Percentiles rank a stretch among this genome's conserved stretches.
These are phyloP conservation scores for Drosophila subquinaria DNA, from an alignment of 2,888 invertebrate genomes.

Conservation along the genomic window DNA sequence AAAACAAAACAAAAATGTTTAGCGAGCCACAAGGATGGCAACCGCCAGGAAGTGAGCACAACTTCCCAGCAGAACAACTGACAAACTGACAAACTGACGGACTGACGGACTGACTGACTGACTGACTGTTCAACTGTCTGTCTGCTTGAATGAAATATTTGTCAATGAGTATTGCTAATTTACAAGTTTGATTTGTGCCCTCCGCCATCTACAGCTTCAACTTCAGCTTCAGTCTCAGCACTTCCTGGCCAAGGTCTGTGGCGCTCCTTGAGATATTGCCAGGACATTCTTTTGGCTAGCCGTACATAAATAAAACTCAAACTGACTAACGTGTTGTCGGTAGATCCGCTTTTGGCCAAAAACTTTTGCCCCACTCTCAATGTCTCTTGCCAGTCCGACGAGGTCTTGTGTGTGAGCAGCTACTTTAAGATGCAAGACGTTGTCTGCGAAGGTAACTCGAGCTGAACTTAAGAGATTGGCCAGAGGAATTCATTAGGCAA, in stretches of 20 bases:
- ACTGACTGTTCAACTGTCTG: constrained; percentile 31
- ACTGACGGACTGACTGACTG: constrained; percentile 6
- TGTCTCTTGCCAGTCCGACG: not conserved
- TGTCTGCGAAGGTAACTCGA: constrained; percentile 27
- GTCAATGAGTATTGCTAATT: constrained; percentile 83
- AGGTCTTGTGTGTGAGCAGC: not conserved
- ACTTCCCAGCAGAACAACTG: constrained; percentile 9
- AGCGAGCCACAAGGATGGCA: constrained; percentile 46
- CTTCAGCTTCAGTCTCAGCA: not conserved
- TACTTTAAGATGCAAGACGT: constrained; percentile 40
- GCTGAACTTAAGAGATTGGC: constrained; percentile 11
- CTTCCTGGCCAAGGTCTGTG: constrained; percentile 33
- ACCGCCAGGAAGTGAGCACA: constrained; percentile 47
- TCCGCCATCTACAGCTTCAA: constrained; percentile 7
- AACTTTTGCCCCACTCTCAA: constrained; percentile 12
- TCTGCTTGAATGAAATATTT: constrained; percentile 75
- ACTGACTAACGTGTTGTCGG: constrained; percentile 44
- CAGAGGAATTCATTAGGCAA: constrained; percentile 22
- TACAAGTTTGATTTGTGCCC: constrained; percentile 81
- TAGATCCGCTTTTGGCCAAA: constrained; percentile 10
- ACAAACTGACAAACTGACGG: constrained; percentile 2
- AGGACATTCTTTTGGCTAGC: constrained; percentile 74
- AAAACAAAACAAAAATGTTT: constrained; percentile 47
- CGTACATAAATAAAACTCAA: constrained; percentile 74
- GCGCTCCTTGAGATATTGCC: constrained; percentile 65